Conservation (phyloP, 2,113 vertebrate genomes). For the Carollia perspicillata region DNA sequence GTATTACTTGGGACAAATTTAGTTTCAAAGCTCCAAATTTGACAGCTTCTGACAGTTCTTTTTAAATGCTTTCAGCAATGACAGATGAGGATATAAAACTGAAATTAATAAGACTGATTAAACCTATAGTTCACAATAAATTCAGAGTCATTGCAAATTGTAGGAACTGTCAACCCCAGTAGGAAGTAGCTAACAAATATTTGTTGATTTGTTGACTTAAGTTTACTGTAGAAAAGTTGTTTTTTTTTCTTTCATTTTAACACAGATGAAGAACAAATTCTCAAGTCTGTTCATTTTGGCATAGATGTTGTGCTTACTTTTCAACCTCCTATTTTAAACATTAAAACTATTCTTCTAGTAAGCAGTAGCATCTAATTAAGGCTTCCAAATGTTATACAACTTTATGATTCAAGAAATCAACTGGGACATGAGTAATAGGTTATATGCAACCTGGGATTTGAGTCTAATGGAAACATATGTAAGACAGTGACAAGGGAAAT, state of each 20-base stretch:
- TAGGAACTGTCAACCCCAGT: not conserved
- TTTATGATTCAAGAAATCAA: constrained; percentile 67
- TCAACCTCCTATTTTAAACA: not conserved
- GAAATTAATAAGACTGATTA: not conserved
- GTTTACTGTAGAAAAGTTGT: not conserved
- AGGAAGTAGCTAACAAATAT: not conserved
- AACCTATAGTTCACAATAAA: not conserved
- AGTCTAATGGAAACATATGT: constrained; percentile 63
- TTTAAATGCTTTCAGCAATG: not conserved
- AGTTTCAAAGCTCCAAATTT: not conserved
- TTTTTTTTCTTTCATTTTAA: not conserved
- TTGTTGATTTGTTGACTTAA: not conserved
- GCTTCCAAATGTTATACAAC: constrained; percentile 41
- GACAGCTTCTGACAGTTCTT: not conserved
- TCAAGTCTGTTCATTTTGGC: not conserved
- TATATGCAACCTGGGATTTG: constrained; percentile 54
- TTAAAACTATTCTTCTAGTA: constrained; percentile 41
- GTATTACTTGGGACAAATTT: not conserved
- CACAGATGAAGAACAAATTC: not conserved
- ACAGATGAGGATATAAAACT: not conserved
- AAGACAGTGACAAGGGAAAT: constrained; percentile 45
- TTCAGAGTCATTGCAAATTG: not conserved
- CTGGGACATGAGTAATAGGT: constrained; percentile 53
- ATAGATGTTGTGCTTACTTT: not conserved
- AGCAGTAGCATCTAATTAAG: constrained; percentile 57